A percentile compares a stretch with the other conserved stretches of the same genome.
phyloP scores from a whole-genome alignment of 2,797 vertebrate genomes.

The Eulemur rubriventer region DNA sequence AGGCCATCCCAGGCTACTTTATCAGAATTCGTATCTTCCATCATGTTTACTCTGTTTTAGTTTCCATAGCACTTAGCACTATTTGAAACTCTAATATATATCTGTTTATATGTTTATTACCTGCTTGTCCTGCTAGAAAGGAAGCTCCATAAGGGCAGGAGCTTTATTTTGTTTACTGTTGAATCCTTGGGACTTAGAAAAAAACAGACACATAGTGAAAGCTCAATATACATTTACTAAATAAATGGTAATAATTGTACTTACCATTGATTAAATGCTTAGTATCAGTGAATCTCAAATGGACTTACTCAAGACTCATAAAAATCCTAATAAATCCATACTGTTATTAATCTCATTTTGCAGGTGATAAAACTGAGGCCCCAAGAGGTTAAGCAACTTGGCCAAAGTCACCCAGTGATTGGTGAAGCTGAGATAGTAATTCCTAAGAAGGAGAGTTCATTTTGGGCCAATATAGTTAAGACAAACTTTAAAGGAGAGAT shows the following conservation, averaged over 20 bases:
- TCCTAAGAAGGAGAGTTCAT: background rate
- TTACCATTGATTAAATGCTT: background rate
- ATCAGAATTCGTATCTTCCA: background rate
- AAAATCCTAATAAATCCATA: background rate
- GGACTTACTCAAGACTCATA: background rate
- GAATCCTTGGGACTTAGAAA: background rate
- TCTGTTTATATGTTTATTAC: background rate
- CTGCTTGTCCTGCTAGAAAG: background rate
- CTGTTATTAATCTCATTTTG: background rate
- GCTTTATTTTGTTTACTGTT: slow-evolving; percentile 10
- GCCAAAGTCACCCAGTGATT: background rate
- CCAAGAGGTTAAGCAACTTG: background rate
- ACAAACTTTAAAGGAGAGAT: background rate
- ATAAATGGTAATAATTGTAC: background rate
- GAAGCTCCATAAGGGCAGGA: background rate
- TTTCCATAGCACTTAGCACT: background rate
- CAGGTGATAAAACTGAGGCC: background rate
- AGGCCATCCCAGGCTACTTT: background rate
- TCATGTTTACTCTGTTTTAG: background rate
- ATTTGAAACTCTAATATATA: background rate
- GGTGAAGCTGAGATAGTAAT: background rate
- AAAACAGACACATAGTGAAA: background rate
- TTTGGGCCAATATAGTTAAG: background rate
- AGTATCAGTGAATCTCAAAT: background rate
- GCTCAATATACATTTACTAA: background rate